These are phyloP conservation scores for Nomada goodeniana DNA, from an alignment of 2,888 invertebrate species.

Conservation along the genomic window DNA sequence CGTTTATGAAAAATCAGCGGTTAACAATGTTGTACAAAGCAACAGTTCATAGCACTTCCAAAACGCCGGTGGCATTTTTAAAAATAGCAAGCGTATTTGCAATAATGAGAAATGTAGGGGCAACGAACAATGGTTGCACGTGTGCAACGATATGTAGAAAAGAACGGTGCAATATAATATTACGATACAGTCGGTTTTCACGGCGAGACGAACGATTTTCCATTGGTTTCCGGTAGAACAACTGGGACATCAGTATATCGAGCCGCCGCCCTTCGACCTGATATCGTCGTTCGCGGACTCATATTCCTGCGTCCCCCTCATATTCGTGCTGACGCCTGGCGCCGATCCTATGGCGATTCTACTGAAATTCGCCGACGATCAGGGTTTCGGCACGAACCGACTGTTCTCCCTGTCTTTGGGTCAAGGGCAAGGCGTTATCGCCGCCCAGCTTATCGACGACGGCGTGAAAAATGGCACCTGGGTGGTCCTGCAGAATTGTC, in stretches of 20 bases:
- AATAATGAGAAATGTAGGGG: no score
- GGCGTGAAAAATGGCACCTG: conserved; percentile 94
- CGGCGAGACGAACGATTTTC: not conserved
- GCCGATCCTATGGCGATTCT: conserved; percentile 96
- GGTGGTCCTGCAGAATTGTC: conserved; percentile 98
- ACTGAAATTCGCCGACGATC: conserved; percentile 97
- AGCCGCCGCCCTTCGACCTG: conserved; percentile 96
- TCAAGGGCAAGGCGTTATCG: conserved; percentile 97
- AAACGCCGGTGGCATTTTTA: no score
- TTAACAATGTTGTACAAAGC: no score
- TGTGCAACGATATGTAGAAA: not conserved
- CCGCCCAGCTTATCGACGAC: conserved; percentile 93
- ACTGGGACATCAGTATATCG: conserved; percentile 92
- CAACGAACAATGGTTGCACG: no score
- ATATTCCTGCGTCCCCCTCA: conserved; percentile 92
- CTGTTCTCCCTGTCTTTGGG: conserved; percentile 94
- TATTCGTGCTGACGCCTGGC: conserved; percentile 96
- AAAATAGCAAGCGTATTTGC: no score
- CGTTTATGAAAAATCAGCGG: no score
- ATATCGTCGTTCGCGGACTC: conserved; percentile 94
- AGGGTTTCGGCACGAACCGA: conserved; percentile 92
- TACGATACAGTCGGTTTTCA: not conserved
- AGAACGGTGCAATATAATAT: not conserved
- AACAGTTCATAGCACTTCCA: no score
- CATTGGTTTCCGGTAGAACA: conserved; percentile 84